Conservation (phyloP, 2,888 invertebrate species). For the Rhogogaster chlorosoma region DNA sequence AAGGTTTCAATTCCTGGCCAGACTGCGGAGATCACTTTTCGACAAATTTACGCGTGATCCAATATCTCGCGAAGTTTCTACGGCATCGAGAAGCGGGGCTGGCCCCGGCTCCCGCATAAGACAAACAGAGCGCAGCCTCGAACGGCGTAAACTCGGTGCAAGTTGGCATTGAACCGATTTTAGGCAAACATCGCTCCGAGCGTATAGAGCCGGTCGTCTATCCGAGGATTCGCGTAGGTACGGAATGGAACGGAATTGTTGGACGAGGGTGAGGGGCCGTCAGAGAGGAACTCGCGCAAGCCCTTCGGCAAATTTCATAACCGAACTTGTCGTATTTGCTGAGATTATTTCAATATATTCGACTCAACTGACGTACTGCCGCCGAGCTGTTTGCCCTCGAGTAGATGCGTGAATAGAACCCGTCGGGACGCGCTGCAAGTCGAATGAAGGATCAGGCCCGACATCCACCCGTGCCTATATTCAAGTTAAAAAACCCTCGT, state of each 20-base stretch:
- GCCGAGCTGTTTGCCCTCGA: conserved; percentile 76
- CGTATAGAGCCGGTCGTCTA: conserved; percentile 45
- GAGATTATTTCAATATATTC: conserved; percentile 79
- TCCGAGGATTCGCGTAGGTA: conserved; percentile 45
- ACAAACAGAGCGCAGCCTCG: neutral
- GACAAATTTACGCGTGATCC: neutral
- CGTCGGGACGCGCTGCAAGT: conserved; percentile 11
- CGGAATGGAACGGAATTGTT: conserved; percentile 15
- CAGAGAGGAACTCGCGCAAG: conserved; percentile 71
- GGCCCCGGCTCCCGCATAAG: neutral
- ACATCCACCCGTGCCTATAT: too few relatives aligned
- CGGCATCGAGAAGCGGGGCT: neutral
- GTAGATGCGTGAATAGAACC: conserved; percentile 76
- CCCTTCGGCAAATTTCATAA: conserved; percentile 78
- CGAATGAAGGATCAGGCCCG: neutral
- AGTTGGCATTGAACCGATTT: conserved; percentile 78
- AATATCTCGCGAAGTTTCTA: too few relatives aligned
- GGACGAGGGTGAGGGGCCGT: conserved; percentile 55
- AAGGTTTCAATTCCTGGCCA: conserved; percentile 76
- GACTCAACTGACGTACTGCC: conserved; percentile 68
- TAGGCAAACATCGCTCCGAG: conserved; percentile 75
- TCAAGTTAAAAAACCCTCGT: too few relatives aligned
- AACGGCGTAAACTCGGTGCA: conserved; percentile 71
- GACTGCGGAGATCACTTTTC: conserved; percentile 60
- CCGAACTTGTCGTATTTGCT: conserved; percentile 78